Percentiles rank a stretch among this genome's conserved stretches.
These are phyloP conservation scores for Mimas tiliae DNA, from an alignment of 2,888 invertebrate species.

Conservation along the genomic window DNA sequence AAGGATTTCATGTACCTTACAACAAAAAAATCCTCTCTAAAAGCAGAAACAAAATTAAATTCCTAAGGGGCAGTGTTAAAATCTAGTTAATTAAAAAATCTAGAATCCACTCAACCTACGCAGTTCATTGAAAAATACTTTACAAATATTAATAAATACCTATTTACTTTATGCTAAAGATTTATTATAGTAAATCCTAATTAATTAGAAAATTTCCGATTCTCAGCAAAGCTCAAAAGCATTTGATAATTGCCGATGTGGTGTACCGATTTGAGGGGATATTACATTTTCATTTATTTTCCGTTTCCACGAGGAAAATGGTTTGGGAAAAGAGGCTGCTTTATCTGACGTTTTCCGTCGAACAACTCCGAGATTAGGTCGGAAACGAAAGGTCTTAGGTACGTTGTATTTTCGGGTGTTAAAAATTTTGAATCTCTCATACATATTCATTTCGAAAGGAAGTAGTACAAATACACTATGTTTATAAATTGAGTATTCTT, in stretches of 20 bases:
- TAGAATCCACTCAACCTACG: not conserved
- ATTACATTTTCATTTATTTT: constrained; percentile 14
- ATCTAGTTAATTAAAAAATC: constrained; percentile 12
- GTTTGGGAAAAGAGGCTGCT: not conserved
- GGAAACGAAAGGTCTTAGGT: not conserved
- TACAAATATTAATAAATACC: not conserved
- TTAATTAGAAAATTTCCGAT: constrained; percentile 6
- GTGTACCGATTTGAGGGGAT: constrained; percentile 31
- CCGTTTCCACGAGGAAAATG: constrained; percentile 4
- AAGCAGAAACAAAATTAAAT: not conserved
- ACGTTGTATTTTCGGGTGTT: not conserved
- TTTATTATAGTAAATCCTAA: too few species aligned
- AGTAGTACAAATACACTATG: too few species aligned
- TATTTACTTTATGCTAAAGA: too few species aligned
- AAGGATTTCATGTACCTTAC: not conserved
- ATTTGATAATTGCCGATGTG: constrained; percentile 30
- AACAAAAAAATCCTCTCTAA: constrained; percentile 1
- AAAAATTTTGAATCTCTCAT: too few species aligned
- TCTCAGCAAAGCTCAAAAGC: not conserved
- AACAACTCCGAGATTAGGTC: not conserved
- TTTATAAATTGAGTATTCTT: too few species aligned
- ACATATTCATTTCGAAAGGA: too few species aligned
- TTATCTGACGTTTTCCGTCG: not conserved
- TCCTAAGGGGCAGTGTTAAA: constrained; percentile 6
- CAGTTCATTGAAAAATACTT: not conserved